Conservation (phyloP, 2,113 vertebrate genomes). For the Cisticola juncidis region DNA sequence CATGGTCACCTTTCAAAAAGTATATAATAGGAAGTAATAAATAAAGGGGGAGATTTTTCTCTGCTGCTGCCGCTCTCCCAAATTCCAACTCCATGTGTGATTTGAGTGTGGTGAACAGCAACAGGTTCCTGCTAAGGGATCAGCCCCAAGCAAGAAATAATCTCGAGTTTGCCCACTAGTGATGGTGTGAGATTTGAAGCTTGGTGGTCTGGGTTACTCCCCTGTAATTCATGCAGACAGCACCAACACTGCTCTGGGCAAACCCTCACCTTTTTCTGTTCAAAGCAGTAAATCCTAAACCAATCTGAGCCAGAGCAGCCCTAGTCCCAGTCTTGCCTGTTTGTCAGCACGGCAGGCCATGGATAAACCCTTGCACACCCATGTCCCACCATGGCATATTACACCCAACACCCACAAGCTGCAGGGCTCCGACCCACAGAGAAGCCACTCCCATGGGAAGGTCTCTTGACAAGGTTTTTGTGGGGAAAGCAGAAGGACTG, state of each 20-base stretch:
- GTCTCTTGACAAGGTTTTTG: neutral
- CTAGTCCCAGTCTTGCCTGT: neutral
- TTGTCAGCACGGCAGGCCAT: neutral
- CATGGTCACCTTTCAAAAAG: too few relatives aligned
- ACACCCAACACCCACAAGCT: neutral
- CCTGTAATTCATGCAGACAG: neutral
- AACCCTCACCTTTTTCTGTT: neutral
- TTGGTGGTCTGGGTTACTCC: neutral
- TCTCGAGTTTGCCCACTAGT: neutral
- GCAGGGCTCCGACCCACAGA: neutral
- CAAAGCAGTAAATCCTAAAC: neutral
- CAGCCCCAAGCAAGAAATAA: accelerated
- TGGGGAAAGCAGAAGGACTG: neutral
- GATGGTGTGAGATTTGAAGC: neutral
- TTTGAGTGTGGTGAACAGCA: too few relatives aligned
- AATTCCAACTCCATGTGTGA: too few relatives aligned
- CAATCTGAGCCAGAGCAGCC: neutral
- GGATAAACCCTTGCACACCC: neutral
- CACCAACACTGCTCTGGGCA: neutral
- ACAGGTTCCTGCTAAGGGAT: neutral
- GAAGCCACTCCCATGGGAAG: neutral
- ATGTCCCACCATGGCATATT: neutral
- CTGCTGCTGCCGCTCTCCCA: too few relatives aligned
- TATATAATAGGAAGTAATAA: too few relatives aligned
- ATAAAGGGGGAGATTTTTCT: too few relatives aligned